Percentiles rank a stretch among this genome's conserved stretches.
Conservation (phyloP, 2,113 vertebrate species). For the Oryzias javanicus region DNA sequence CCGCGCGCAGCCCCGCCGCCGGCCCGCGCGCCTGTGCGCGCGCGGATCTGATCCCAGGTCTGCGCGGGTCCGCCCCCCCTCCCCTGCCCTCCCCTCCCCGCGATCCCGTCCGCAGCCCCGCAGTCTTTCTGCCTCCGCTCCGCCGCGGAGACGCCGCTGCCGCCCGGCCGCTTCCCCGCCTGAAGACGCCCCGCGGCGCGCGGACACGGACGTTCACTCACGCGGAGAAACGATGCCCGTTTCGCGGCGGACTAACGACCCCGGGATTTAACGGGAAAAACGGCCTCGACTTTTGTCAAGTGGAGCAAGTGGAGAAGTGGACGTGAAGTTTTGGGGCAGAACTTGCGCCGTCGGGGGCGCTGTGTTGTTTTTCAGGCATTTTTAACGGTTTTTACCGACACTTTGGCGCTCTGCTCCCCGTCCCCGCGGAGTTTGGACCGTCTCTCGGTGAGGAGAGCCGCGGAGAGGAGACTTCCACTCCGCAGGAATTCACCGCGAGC, state of each 20-base stretch:
- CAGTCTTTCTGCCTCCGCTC: conserved; percentile 55
- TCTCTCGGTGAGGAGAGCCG: not conserved
- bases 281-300: conserved; percentile 29
- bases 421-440: not conserved
- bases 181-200: conserved; percentile 27
- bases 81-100: not conserved
- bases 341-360: not conserved
- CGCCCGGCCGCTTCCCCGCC: conserved; percentile 37
- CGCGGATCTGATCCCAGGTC: conserved; percentile 38
- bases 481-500: conserved; percentile 47
- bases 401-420: not conserved
- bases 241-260: conserved; percentile 14
- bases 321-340: conserved; percentile 42
- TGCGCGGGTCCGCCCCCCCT: not conserved
- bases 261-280: not conserved
- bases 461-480: conserved; percentile 20
- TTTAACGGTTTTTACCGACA: not conserved
- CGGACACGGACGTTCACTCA: conserved; percentile 6
- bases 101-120: conserved; percentile 25
- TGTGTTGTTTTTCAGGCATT: not conserved
- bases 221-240: conserved; percentile 11
- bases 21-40: too few relatives aligned
- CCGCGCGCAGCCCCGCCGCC: not conserved
- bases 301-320: conserved; percentile 27
- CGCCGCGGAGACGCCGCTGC: conserved; percentile 21